Base-by-base conservation (phyloP, 1,140 invertebrate genomes). In the Drosophila kepulauana region DNA sequence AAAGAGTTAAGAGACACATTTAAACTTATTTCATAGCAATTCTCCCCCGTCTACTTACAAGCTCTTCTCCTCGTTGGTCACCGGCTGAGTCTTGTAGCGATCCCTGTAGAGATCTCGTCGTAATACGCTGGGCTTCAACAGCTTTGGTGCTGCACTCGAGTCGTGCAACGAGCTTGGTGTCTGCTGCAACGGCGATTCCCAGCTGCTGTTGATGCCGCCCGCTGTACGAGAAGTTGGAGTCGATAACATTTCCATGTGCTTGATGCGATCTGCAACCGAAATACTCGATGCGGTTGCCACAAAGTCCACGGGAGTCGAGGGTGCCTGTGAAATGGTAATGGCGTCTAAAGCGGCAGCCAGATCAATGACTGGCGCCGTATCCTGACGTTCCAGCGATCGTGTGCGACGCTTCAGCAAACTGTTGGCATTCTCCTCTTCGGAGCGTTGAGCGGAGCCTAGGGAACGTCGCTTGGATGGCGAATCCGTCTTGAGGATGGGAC, bases 51-150 rank as follows among this genome's bases (percentile, higher is more conserved):
- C 7, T 46, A 87, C 85, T 89, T 78, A 92, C 91, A 89, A 91
- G 67, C 76, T 91, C 64, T 86, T 92, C 91, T 96, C 95, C 51
- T 95, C 94, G 10, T 94, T 93, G 30, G 95, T 96, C 62, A 96
- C 94, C 0, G 95, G 95, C 86, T 96, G 95, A 2, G 95, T 96
- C 80, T 94, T 94, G 82, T 94, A 95, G 20, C 95, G 93, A 65
- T 94, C 94, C 48, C 93, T 93, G 68, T 94, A 93, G 13, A 93
- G 81, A 72, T 94, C 94, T 51, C 94, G 91, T 13, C 93, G 79
- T 52, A 74, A 91, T 80, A 71, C 93, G 88, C 81, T 93, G 81
- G 93, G 88, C 49, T 91, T 91, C 1, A 90, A 59, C 0, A 92
- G 15, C 59, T 93, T 93, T 2, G 93, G 93, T 0, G 89, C 82